These are phyloP conservation scores for Apostichopus leukothele DNA, from an alignment of 53 echinoderm and acorn worm species.

Conservation along the genomic window DNA sequence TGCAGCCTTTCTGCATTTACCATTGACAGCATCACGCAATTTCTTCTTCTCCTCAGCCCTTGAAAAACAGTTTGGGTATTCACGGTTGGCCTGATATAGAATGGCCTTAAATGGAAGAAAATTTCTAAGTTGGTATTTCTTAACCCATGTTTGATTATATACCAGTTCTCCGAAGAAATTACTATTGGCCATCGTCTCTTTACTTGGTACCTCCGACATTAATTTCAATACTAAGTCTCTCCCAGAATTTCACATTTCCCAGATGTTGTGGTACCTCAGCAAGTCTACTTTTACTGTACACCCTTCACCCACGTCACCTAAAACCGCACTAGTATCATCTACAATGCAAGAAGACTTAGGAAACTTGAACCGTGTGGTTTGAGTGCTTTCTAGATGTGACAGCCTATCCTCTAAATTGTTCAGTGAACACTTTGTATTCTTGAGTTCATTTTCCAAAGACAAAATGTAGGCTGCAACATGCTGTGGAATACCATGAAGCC, in stretches of 20 bases:
- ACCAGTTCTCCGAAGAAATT: background rate
- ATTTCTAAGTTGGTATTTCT: background rate
- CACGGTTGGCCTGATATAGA: background rate
- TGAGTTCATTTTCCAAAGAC: background rate
- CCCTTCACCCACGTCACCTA: background rate
- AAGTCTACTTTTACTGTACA: background rate
- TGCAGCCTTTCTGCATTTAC: background rate
- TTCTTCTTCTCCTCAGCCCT: background rate
- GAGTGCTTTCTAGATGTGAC: background rate
- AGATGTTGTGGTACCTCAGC: background rate
- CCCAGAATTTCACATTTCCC: background rate
- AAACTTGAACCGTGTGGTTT: background rate
- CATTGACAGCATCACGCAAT: conserved; percentile 6
- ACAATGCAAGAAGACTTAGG: background rate
- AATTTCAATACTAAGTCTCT: background rate
- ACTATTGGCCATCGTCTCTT: background rate
- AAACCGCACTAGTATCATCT: background rate
- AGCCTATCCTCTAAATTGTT: background rate
- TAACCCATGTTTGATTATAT: background rate
- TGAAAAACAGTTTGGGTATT: background rate
- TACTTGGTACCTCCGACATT: background rate
- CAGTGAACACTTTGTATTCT: too few species aligned
- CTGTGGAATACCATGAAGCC: background rate
- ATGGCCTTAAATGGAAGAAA: background rate
- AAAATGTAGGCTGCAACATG: background rate